phyloP scores from a whole-genome alignment of 2,797 vertebrate species.

The Anabas testudineus region DNA sequence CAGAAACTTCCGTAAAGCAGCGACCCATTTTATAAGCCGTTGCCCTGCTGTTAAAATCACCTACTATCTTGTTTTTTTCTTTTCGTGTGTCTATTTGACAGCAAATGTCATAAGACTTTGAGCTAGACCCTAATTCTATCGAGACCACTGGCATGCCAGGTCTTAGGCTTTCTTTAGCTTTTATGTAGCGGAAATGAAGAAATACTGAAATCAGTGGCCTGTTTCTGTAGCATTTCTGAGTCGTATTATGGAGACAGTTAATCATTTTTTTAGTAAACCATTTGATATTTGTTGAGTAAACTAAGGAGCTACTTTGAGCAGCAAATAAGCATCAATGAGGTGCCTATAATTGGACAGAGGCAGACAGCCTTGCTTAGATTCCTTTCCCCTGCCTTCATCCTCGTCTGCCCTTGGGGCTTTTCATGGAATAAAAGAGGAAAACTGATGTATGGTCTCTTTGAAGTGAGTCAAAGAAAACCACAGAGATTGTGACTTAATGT shows the following conservation, averaged over 20 bases:
- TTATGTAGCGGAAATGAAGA: conserved; percentile 7
- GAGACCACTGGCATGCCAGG: background rate
- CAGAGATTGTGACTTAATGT: conserved; percentile 63
- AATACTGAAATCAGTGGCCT: conserved; percentile 2
- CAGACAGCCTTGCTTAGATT: conserved; percentile 54
- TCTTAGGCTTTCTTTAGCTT: background rate
- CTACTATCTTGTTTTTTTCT: conserved; percentile 1
- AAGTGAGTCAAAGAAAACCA: conserved; percentile 71
- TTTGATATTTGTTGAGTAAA: conserved; percentile 71
- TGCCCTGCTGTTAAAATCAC: conserved; percentile 33
- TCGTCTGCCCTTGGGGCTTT: conserved; percentile 52
- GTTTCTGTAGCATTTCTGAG: conserved; percentile 16
- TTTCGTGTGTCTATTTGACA: background rate
- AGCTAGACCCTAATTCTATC: background rate
- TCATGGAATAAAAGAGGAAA: conserved; percentile 60
- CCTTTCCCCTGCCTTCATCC: conserved; percentile 55
- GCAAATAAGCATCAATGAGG: conserved; percentile 52
- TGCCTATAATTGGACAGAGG: conserved; percentile 46
- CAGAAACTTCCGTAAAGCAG: conserved; percentile 37
- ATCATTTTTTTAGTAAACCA: conserved; percentile 62
- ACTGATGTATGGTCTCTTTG: conserved; percentile 71
- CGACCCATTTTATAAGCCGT: conserved; percentile 28
- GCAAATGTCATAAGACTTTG: background rate
- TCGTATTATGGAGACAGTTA: conserved; percentile 18
- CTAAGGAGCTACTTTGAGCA: conserved; percentile 49